Evolutionary conservation across 2,113 vertebrate species (phyloP).

Genomic region (Antigone vipio): DNA sequence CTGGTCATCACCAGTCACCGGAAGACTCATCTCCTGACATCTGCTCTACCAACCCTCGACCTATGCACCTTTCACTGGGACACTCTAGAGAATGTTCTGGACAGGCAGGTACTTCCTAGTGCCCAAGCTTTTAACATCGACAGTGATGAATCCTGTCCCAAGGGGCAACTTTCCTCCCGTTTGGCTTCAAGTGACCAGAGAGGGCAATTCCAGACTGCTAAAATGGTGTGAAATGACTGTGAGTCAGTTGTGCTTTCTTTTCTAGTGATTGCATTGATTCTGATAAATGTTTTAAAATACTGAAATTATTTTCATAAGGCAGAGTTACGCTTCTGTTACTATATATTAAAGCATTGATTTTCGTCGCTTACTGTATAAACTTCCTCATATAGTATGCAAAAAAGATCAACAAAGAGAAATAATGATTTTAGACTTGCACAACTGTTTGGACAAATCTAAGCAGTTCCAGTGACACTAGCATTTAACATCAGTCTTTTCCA

Average conservation of each 20-base stretch:
- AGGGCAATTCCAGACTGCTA: neutral
- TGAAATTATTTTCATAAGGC: neutral
- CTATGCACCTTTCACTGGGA: neutral
- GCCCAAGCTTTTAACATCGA: neutral
- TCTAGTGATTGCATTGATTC: neutral
- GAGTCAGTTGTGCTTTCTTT: neutral
- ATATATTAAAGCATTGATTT: neutral
- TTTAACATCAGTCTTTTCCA: slow-evolving; percentile 23
- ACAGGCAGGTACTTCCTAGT: neutral
- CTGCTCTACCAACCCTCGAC: neutral
- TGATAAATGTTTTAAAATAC: neutral
- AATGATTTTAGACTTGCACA: neutral
- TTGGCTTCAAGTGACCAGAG: neutral
- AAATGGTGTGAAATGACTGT: neutral
- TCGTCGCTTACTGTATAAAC: neutral
- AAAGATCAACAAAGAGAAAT: neutral
- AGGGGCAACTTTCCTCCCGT: neutral
- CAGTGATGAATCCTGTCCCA: neutral
- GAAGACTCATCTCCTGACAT: neutral
- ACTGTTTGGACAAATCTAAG: neutral
- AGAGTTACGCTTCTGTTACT: neutral
- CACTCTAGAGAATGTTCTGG: neutral
- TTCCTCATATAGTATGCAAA: neutral
- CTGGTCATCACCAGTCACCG: neutral
- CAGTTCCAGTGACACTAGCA: neutral